These are phyloP conservation scores for Lytechinus pictus DNA, from an alignment of 35 echinoderm and acorn worm genomes.

Conservation along the genomic window DNA sequence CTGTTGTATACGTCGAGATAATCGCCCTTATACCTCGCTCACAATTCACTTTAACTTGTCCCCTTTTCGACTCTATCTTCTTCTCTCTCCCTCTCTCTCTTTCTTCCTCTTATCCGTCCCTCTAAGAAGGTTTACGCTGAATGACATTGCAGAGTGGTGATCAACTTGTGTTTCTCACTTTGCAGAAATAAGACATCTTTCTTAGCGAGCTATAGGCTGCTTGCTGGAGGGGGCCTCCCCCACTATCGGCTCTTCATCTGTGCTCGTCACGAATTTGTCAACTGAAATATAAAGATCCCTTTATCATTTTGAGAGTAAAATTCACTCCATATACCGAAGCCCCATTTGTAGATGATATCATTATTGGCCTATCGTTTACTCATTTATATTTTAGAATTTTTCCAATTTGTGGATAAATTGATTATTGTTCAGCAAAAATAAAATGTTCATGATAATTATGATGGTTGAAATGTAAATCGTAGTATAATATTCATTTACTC, in stretches of 20 bases:
- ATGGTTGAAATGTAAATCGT: too few species aligned
- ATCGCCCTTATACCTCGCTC: slow-evolving; percentile 27
- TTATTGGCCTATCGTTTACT: not conserved
- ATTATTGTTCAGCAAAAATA: too few species aligned
- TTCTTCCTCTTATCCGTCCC: not conserved
- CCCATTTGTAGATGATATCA: not conserved
- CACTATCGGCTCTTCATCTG: not conserved
- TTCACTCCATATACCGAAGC: not conserved
- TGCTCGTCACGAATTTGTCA: not conserved
- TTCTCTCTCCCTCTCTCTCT: not conserved
- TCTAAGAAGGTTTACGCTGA: slow-evolving; percentile 25
- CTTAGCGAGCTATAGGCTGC: not conserved
- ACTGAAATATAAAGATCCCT: not conserved
- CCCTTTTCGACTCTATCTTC: not conserved
- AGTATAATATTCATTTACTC: too few species aligned
- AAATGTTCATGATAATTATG: too few species aligned
- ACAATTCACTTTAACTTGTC: slow-evolving; percentile 48
- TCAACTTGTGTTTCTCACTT: not conserved
- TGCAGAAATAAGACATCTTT: not conserved
- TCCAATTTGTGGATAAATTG: too few species aligned
- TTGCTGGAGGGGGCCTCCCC: not conserved
- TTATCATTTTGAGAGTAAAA: not conserved
- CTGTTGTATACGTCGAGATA: slow-evolving; percentile 35
- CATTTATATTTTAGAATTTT: not conserved
- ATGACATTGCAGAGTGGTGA: slow-evolving; percentile 17